Evolutionary conservation across 2,888 invertebrate genomes (phyloP).

Genomic region (Cosmorhoe ocellata): DNA sequence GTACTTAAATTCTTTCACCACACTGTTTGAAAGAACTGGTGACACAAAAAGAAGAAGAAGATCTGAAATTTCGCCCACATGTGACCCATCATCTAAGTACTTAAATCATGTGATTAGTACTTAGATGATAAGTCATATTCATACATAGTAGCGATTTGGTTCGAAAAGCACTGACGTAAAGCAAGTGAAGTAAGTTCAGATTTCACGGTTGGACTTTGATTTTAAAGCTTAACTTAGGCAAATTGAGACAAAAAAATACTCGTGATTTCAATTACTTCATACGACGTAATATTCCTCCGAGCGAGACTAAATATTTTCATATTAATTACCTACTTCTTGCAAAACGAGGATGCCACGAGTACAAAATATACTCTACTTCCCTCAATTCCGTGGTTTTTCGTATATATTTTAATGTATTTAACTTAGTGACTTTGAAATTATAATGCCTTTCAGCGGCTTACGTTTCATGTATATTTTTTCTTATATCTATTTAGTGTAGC

Average conservation of each 20-base stretch:
- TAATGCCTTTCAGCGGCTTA: conserved; percentile 26
- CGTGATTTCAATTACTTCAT: conserved; percentile 36
- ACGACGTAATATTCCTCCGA: conserved; percentile 43
- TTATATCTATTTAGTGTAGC: conserved; percentile 3
- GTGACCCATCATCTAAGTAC: too few species aligned
- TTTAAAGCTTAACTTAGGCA: too few species aligned
- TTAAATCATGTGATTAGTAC: too few species aligned
- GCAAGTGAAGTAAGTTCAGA: too few species aligned
- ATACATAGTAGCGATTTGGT: too few species aligned
- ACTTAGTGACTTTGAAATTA: conserved; percentile 39
- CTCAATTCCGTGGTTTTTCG: conserved; percentile 34
- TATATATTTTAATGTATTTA: conserved; percentile 34
- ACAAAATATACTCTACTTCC: conserved; percentile 44
- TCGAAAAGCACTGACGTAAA: too few species aligned
- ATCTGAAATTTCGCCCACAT: too few species aligned
- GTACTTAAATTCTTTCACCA: too few species aligned
- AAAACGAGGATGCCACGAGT: conserved; percentile 51
- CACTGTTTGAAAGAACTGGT: too few species aligned
- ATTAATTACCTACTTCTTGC: conserved; percentile 63
- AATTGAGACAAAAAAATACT: conserved; percentile 29
- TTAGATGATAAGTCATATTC: too few species aligned
- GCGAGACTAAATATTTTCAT: conserved; percentile 62
- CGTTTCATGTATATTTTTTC: conserved; percentile 20
- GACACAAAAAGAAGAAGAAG: too few species aligned
- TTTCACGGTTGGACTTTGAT: too few species aligned